Evolutionary conservation across 2,113 vertebrate species (phyloP).

Genomic region (Myrmecophaga tridactyla): DNA sequence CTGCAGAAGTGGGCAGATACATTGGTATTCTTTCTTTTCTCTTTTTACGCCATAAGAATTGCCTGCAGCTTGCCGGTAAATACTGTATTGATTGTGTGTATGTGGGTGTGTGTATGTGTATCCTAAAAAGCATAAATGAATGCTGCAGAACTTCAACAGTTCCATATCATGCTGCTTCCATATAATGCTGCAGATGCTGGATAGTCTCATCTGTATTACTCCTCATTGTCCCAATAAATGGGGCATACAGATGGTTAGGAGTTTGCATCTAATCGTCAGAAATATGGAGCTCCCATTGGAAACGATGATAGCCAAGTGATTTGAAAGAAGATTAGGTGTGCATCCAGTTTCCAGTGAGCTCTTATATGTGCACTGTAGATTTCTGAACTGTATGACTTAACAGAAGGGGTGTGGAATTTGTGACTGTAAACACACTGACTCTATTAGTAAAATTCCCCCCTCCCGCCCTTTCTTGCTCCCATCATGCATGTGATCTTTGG

Average conservation of each 20-base stretch:
- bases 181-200: background rate
- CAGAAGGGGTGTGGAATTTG: background rate
- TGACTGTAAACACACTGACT: background rate
- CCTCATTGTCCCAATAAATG: background rate
- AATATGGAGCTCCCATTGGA: background rate
- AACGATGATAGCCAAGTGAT: background rate
- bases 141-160: background rate
- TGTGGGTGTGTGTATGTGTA: background rate
- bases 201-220: background rate
- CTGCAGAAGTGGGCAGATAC: background rate
- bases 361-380: background rate
- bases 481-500: background rate
- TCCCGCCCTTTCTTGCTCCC: background rate
- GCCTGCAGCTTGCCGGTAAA: conserved; percentile 20
- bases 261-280: background rate
- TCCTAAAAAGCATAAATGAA: conserved; percentile 16
- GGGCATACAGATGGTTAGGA: background rate
- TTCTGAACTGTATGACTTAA: conserved; percentile 9
- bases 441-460: background rate
- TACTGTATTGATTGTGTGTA: background rate
- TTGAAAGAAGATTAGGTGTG: background rate
- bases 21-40: conserved; percentile 3
- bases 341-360: background rate
- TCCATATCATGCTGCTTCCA: background rate
- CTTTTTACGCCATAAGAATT: background rate